phyloP scores from a whole-genome alignment of 2,113 vertebrate genomes.

The Echinops telfairi region DNA sequence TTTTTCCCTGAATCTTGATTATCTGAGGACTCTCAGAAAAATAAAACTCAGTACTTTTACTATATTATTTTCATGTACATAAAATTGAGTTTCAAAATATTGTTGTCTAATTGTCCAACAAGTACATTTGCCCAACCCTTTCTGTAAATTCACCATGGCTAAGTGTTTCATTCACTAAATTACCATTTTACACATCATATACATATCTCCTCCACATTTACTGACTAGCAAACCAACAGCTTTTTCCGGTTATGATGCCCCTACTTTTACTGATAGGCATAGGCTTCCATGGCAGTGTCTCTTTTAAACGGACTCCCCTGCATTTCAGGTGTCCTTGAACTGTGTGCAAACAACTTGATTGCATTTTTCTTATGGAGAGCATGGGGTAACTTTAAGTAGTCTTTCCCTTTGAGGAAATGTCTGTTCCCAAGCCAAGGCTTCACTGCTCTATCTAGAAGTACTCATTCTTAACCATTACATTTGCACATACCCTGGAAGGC shows the following conservation, averaged over 20 bases:
- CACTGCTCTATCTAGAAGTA: slow-evolving; percentile 48
- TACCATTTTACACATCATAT: neutral
- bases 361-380: slow-evolving; percentile 28
- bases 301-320: neutral
- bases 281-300: neutral
- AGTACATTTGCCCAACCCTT: neutral
- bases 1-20: neutral
- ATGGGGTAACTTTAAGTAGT: neutral
- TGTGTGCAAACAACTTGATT: neutral
- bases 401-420: neutral
- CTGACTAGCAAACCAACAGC: neutral
- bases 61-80: neutral
- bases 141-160: neutral
- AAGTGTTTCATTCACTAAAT: slow-evolving; percentile 30
- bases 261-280: neutral
- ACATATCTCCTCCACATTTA: neutral
- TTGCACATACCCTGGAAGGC: slow-evolving; percentile 47
- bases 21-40: neutral
- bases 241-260: neutral
- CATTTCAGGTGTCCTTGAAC: no score
- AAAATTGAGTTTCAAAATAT: neutral
- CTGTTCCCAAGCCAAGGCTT: neutral
- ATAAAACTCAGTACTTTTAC: neutral
- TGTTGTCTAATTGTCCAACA: neutral
- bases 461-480: neutral